Conservation (phyloP, 2,888 invertebrate species). For the Mesorhabditis belari region DNA sequence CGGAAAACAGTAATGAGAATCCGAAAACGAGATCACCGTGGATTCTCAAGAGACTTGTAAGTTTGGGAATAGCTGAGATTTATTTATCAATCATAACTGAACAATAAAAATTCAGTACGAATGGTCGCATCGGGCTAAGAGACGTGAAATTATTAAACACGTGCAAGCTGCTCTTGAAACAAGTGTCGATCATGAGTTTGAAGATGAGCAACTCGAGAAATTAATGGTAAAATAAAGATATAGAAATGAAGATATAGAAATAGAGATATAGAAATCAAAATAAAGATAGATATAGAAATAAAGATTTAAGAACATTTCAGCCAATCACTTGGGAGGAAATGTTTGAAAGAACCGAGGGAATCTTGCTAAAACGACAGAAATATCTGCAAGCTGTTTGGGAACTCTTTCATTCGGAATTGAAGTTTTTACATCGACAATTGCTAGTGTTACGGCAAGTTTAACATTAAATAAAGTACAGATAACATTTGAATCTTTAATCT, state of each 20-base stretch:
- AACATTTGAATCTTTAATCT: slow-evolving; percentile 2
- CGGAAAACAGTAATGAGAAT: slow-evolving; percentile 37
- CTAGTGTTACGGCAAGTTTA: slow-evolving; percentile 60
- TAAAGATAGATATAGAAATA: no score
- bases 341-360: slow-evolving; percentile 25
- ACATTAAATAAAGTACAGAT: slow-evolving; percentile 55
- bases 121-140: slow-evolving; percentile 57
- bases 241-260: background rate
- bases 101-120: slow-evolving; percentile 56
- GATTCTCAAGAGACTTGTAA: slow-evolving; percentile 49
- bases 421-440: slow-evolving; percentile 63
- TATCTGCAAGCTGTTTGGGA: slow-evolving; percentile 58
- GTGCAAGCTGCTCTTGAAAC: slow-evolving; percentile 48
- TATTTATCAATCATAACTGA: background rate
- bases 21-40: slow-evolving; percentile 47
- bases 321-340: slow-evolving; percentile 45
- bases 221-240: slow-evolving; percentile 30
- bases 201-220: slow-evolving; percentile 47
- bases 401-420: slow-evolving; percentile 63
- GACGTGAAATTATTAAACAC: slow-evolving; percentile 50
- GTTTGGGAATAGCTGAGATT: slow-evolving; percentile 1
- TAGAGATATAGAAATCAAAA: no score
- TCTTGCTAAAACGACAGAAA: slow-evolving; percentile 15
- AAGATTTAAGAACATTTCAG: slow-evolving; percentile 13
- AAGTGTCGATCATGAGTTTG: slow-evolving; percentile 42